These are phyloP conservation scores for Pachyramphus minor DNA, from an alignment of 2,113 vertebrate species.

Conservation along the genomic window DNA sequence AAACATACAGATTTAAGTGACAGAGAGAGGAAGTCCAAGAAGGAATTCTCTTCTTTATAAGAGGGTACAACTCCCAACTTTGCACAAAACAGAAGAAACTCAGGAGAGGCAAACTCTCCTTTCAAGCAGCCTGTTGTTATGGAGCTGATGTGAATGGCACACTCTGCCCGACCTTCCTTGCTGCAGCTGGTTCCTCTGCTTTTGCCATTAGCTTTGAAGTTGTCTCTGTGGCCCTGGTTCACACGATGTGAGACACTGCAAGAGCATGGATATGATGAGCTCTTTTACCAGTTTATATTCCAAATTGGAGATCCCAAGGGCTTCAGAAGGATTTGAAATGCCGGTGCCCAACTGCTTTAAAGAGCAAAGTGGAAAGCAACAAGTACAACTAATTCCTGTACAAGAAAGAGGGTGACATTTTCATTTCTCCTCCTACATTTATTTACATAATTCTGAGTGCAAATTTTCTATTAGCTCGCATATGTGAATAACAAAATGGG, in stretches of 20 bases:
- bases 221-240: background rate
- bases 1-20: background rate
- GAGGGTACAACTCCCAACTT: background rate
- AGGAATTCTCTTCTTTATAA: background rate
- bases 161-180: background rate
- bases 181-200: background rate
- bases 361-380: background rate
- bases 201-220: background rate
- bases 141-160: background rate
- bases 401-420: background rate
- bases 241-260: background rate
- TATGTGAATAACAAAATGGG: background rate
- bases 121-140: background rate
- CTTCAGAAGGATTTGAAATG: background rate
- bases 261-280: background rate
- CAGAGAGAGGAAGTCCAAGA: background rate
- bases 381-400: background rate
- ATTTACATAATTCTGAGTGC: conserved; percentile 35
- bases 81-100: background rate
- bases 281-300: background rate
- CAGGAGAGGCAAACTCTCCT: background rate
- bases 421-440: background rate
- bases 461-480: background rate
- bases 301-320: background rate
- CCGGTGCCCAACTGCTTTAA: background rate